Conservation (phyloP, 2,113 vertebrate species). For the Accipiter cooperii region DNA sequence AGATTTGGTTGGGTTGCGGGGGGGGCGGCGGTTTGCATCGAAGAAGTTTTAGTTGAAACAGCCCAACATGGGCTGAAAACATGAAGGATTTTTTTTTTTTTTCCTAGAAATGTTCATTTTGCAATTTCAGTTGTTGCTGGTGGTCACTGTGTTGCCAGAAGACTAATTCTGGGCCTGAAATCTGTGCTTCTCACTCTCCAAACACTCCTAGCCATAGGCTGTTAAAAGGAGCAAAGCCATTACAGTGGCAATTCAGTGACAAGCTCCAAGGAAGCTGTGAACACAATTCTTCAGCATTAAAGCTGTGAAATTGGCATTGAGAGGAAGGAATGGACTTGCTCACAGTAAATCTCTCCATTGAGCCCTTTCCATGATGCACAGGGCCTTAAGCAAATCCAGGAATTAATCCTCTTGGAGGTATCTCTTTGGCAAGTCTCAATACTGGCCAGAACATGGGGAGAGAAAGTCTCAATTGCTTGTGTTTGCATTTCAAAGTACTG, state of each 20-base stretch:
- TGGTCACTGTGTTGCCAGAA: background rate
- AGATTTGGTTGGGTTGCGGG: background rate
- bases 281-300: background rate
- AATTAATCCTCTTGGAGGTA: background rate
- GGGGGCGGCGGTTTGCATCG: background rate
- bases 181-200: background rate
- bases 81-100: background rate
- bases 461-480: background rate
- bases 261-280: background rate
- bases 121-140: background rate
- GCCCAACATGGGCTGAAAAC: background rate
- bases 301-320: background rate
- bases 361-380: background rate
- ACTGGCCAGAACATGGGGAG: background rate
- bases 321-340: background rate
- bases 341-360: background rate
- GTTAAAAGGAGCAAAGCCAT: background rate
- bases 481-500: background rate
- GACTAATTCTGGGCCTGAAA: background rate
- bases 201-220: background rate
- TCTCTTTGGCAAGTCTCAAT: background rate
- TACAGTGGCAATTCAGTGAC: background rate
- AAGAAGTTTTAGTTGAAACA: background rate
- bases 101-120: constrained; percentile 2
- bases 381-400: background rate